Percentiles rank a stretch among this genome's conserved stretches.
Evolutionary conservation across 2,797 vertebrate species (phyloP).

Genomic region (Darevskia mixta): DNA sequence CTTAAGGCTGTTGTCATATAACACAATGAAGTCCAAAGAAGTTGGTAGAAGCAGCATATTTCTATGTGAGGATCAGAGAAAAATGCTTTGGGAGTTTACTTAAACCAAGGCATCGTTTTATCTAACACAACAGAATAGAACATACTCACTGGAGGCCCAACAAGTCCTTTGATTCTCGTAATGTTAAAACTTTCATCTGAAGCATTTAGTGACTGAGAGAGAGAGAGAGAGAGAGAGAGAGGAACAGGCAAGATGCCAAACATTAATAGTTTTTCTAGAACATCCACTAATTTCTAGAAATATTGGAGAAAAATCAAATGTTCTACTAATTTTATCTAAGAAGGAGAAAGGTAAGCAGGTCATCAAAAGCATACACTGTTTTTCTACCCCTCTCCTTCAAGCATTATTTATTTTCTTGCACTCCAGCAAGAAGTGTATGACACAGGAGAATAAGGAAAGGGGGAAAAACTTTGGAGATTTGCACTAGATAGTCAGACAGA

Average conservation of each 20-base stretch:
- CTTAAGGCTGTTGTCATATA: background rate
- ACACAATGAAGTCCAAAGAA: background rate
- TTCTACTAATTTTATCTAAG: background rate
- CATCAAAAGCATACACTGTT: constrained; percentile 1
- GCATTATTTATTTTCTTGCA: background rate
- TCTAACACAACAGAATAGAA: background rate
- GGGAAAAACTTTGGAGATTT: background rate
- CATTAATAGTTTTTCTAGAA: background rate
- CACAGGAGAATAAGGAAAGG: background rate
- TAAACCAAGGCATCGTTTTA: background rate
- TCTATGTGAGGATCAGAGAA: background rate
- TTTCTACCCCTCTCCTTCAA: background rate
- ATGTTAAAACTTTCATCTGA: constrained; percentile 87
- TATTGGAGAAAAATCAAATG: background rate
- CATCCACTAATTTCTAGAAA: constrained; percentile 10
- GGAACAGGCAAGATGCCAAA: constrained; percentile 26
- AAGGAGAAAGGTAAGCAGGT: background rate
- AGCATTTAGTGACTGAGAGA: constrained; percentile 86
- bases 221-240: constrained; percentile 14
- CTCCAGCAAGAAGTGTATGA: background rate
- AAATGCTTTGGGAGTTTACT: background rate
- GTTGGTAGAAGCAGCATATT: background rate
- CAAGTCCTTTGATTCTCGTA: constrained; percentile 83
- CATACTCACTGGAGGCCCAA: constrained; percentile 85
- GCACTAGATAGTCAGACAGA: background rate